Evolutionary conservation across 2,797 vertebrate species (phyloP), one percentile per base, ranked within the genome.

Genomic region (Phalloptychus januarius): DNA sequence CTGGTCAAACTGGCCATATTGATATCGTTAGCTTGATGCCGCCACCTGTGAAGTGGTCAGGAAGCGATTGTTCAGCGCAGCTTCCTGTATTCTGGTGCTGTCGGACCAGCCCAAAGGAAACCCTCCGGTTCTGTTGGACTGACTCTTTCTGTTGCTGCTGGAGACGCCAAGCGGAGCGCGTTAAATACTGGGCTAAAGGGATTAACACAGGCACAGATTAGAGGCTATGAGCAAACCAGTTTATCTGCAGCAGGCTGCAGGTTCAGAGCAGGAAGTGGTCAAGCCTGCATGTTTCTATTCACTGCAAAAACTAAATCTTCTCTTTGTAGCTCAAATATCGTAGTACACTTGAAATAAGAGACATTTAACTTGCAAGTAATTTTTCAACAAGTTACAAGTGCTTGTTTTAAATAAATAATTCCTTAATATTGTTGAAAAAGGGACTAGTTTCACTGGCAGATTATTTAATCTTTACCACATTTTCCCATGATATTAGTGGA

Each of bases 121-220:
- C 63, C 46, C 67, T 90, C 82, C 72, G 33, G 44, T 70, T 36
- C 80, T 77, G 76, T 81, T 79, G 67, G 67, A 83, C 52, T 72
- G 13, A 15, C 28, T 5, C 72, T 48, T 42, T 61, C 8, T 31
- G 10, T 56, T 61, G 67, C 45, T 45, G 74, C n/a, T 73, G 40
- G 40, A 73, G 23, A 2, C 33, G 18, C 48, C 48, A 23, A 50
- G 48, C 48, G 72, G 76, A 75, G 71, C 79, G 25, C 44, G 83
- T 85, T 87, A 70, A 75, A 87, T 67, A 58, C 86, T 77, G n/a
- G 20, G 61, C 82, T 92, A 85, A 90, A 89, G 79, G 87, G 92
- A 92, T 93, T 92, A 92, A 77, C 79, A 50, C 56, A 81, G 78
- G 72, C 76, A 80, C 56, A 89, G 89, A 91, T 93, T 92, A 93